Conservation (phyloP, 2,888 invertebrate genomes). For the Leptinotarsa juncta region DNA sequence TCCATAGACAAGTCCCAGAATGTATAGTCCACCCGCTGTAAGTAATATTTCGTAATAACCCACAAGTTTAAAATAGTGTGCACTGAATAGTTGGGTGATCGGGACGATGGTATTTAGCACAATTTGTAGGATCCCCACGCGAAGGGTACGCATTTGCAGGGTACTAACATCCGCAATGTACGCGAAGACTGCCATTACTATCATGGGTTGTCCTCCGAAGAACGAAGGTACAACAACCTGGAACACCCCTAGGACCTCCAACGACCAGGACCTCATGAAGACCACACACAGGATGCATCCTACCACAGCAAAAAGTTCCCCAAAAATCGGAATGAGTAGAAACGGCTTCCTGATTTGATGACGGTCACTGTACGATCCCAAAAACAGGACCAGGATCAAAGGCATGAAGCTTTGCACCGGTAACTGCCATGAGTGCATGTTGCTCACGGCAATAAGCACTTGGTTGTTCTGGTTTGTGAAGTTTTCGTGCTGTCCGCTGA, state of each 20-base stretch:
- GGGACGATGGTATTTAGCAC: conserved; percentile 57
- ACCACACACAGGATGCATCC: conserved; percentile 69
- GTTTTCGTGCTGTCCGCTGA: conserved; percentile 54
- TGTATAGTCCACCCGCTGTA: conserved; percentile 54
- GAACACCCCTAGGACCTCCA: conserved; percentile 68
- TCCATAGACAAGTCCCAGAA: conserved; percentile 58
- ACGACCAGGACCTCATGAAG: conserved; percentile 69
- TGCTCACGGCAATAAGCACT: conserved; percentile 66
- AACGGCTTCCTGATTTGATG: conserved; percentile 63
- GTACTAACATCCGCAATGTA: conserved; percentile 67
- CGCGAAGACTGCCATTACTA: conserved; percentile 63
- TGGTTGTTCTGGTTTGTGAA: conserved; percentile 63
- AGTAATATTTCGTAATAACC: conserved; percentile 59
- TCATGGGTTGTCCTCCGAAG: conserved; percentile 69
- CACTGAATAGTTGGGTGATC: conserved; percentile 57
- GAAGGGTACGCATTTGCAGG: conserved; percentile 71
- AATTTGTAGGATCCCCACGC: conserved; percentile 71
- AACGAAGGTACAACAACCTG: conserved; percentile 71
- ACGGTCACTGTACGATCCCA: conserved; percentile 64
- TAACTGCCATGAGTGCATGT: conserved; percentile 62
- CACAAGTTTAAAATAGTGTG: conserved; percentile 54
- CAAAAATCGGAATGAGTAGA: conserved; percentile 61
- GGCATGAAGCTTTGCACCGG: conserved; percentile 61
- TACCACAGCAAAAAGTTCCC: conserved; percentile 65
- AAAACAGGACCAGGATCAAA: conserved; percentile 59